These are phyloP conservation scores for Drosophila pandora DNA, from an alignment of 1,140 invertebrate genomes.

Conservation along the genomic window DNA sequence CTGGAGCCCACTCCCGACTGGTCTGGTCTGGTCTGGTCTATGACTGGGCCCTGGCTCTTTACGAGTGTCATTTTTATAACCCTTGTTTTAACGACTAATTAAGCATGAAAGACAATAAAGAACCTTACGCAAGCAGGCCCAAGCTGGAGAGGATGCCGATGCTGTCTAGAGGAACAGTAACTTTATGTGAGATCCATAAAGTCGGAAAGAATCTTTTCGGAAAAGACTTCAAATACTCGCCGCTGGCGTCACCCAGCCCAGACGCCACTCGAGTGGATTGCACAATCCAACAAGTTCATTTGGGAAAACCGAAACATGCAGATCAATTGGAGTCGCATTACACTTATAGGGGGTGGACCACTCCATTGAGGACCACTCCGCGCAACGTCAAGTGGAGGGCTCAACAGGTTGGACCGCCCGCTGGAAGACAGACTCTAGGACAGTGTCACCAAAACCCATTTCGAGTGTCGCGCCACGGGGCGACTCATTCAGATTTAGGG, in stretches of 20 bases:
- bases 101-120: slow-evolving; percentile 71
- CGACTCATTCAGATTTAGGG: slow-evolving; percentile 63
- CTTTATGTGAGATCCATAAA: slow-evolving; percentile 41
- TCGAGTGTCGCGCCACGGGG: slow-evolving; percentile 62
- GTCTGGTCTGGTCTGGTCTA: not conserved
- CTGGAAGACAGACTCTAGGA: slow-evolving; percentile 34
- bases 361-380: slow-evolving; percentile 43
- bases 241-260: slow-evolving; percentile 42
- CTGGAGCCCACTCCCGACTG: slow-evolving; percentile 1
- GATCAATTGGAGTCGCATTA: slow-evolving; percentile 34
- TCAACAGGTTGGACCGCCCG: slow-evolving; percentile 76
- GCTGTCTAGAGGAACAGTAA: slow-evolving; percentile 29
- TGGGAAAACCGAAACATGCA: slow-evolving; percentile 10
- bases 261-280: slow-evolving; percentile 44
- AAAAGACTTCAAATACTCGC: slow-evolving; percentile 34
- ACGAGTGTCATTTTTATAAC: slow-evolving; percentile 77
- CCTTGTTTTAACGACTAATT: slow-evolving; percentile 77
- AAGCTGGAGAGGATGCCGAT: slow-evolving; percentile 25
- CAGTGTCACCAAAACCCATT: slow-evolving; percentile 31
- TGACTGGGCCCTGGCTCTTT: slow-evolving; percentile 30
- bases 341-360: slow-evolving; percentile 20
- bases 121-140: slow-evolving; percentile 11
- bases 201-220: not conserved
- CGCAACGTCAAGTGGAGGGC: slow-evolving; percentile 62
- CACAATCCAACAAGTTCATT: slow-evolving; percentile 27